Percentiles rank a stretch among this genome's conserved stretches.
These are phyloP conservation scores for Scopus umbretta DNA, from an alignment of 2,113 vertebrate genomes.

Conservation along the genomic window DNA sequence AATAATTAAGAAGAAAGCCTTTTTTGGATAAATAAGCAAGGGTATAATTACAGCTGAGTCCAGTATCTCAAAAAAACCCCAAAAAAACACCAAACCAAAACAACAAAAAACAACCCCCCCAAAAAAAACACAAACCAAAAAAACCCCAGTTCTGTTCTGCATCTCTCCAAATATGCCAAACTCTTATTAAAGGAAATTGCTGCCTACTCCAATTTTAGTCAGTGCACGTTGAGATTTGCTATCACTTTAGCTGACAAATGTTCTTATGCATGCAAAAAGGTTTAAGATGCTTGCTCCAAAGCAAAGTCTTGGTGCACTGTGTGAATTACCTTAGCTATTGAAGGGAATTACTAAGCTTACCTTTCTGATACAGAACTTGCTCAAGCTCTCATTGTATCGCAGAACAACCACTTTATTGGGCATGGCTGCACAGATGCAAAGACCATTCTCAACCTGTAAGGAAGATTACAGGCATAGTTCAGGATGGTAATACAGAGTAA, in stretches of 20 bases:
- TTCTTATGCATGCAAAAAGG: not conserved
- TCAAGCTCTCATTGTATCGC: slow-evolving; percentile 93
- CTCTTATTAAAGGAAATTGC: not conserved
- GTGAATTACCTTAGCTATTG: not conserved
- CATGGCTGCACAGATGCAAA: slow-evolving; percentile 96
- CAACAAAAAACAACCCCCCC: not conserved
- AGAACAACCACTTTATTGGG: slow-evolving; percentile 93
- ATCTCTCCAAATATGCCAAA: not conserved
- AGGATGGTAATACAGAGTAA: not conserved
- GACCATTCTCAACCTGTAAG: slow-evolving; percentile 88
- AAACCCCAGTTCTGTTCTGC: not conserved
- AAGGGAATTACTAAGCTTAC: slow-evolving; percentile 56
- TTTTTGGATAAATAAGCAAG: not conserved
- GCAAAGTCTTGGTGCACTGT: not conserved
- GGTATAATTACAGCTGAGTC: not conserved
- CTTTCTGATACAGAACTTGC: slow-evolving; percentile 97
- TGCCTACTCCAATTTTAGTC: slow-evolving; percentile 20
- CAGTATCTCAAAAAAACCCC: not conserved
- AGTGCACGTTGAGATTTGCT: not conserved
- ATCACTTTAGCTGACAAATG: not conserved
- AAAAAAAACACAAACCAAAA: too few relatives aligned
- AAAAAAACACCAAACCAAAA: not conserved
- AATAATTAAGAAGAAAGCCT: not conserved
- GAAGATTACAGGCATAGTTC: not conserved
- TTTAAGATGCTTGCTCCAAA: not conserved